phyloP scores from a whole-genome alignment of 2,888 invertebrate genomes.

The Epicampocera succincta region DNA sequence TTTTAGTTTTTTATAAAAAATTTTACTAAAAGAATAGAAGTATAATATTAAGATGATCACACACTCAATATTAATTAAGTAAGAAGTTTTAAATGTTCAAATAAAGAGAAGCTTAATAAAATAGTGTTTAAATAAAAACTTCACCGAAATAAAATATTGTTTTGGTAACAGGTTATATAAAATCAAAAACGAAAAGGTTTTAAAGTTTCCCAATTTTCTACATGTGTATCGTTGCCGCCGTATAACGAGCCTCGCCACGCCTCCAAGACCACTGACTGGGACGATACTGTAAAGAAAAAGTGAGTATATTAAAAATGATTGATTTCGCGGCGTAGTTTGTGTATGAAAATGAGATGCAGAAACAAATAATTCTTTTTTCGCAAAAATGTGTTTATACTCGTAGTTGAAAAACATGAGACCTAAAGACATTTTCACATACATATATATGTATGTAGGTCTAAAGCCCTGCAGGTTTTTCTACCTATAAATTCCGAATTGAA shows the following conservation, averaged over 20 bases:
- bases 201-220: conserved; percentile 80
- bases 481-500: no score
- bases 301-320: not conserved
- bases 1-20: no score
- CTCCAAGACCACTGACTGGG: conserved; percentile 97
- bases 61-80: no score
- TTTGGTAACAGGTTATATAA: conserved; percentile 29
- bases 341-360: not conserved
- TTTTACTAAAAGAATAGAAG: not conserved
- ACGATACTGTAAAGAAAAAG: conserved; percentile 87
- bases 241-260: conserved; percentile 95
- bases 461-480: no score
- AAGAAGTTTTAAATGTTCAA: not conserved
- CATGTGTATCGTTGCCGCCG: conserved; percentile 97
- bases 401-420: no score
- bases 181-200: conserved; percentile 35
- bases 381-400: no score
- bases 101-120: not conserved
- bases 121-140: conserved; percentile 5
- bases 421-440: no score
- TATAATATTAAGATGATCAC: no score
- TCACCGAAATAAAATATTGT: conserved; percentile 17
- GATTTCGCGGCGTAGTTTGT: no score
- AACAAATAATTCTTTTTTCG: no score
- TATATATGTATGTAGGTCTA: no score